Evolutionary conservation across 2,113 vertebrate species (phyloP), one percentile per base, ranked within the genome.

Genomic region (Odocoileus hemionus): DNA sequence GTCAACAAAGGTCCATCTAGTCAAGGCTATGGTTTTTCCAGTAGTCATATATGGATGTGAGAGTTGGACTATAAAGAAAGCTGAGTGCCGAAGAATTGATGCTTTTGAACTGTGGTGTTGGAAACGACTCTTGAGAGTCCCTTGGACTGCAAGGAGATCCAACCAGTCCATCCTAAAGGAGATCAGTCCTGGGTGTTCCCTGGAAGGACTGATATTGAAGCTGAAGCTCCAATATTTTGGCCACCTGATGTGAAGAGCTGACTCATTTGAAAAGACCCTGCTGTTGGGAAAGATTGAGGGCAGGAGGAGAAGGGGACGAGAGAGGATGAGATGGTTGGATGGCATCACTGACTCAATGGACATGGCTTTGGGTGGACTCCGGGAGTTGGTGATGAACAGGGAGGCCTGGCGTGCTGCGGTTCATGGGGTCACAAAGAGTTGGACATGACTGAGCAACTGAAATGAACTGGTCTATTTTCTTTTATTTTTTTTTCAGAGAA

Each of bases 391-490:
- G 8, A 67, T 36, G 4, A n/a, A 67, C 33, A 67, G 64, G 33
- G 64, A 67, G 64, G 64, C n/a, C 64, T 21, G 5, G 64, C 9
- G 0, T 36, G 64, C 17, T 70, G 17, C 0, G n/a, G 17, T 67
- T 67, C 64, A 36, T 67, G 64, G 64, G 33, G 17, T 70, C 17
- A 0, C 17, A 70, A 61, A 61, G 9, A 21, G n/a, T 36, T 9
- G n/a, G 64, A 36, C n/a, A 11, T 0, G 0, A 6, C 17, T 70
- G 17, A 70, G 33, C n/a, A 11, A 36, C 8, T 36, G n/a, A 67
- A 67, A 30, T 33, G 16, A 64, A 67, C 33, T 67, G 64, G 47
- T 50, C 47, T 67, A n/a, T 19, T 36, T 61, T 60, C 10, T 50
- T n/a, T 76, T 8, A 57, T 52, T 83, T 61, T 74, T 26, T 67